phyloP scores from a whole-genome alignment of 2,797 vertebrate genomes.

The Microchirus variegatus region DNA sequence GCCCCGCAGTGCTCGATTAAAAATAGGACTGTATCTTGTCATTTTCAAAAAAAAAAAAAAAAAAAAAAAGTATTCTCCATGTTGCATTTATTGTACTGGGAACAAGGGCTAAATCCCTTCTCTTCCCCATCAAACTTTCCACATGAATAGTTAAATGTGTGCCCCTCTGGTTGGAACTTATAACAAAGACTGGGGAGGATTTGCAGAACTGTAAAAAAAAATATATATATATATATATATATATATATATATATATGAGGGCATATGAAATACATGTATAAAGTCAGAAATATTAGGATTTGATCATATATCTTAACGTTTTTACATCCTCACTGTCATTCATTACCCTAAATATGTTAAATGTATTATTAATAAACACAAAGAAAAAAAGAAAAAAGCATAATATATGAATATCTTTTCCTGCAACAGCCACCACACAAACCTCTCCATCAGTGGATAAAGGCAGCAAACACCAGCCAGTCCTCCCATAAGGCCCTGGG shows the following conservation, averaged over 20 bases:
- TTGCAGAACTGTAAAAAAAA: constrained; percentile 27
- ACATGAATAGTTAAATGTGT: constrained; percentile 80
- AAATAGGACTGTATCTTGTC: constrained; percentile 82
- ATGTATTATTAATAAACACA: neutral
- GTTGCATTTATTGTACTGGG: constrained; percentile 75
- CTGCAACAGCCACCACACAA: constrained; percentile 18
- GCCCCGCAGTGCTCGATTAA: constrained; percentile 87
- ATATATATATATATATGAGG: constrained; percentile 9
- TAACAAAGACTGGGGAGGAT: constrained; percentile 47
- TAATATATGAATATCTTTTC: neutral
- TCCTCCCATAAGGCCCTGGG: constrained; percentile 51
- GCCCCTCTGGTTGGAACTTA: constrained; percentile 67
- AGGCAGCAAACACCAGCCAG: constrained; percentile 33
- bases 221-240: too few relatives aligned
- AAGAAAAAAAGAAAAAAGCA: neutral
- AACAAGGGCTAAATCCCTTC: constrained; percentile 67
- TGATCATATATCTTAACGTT: too few relatives aligned
- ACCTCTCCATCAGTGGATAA: constrained; percentile 33
- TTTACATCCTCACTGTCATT: too few relatives aligned
- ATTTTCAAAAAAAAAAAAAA: too few relatives aligned
- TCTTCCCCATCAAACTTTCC: constrained; percentile 75
- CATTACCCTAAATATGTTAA: neutral
- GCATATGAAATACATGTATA: constrained; percentile 23
- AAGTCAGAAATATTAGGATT: constrained; percentile 8
- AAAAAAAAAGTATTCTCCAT: constrained; percentile 63